Conservation (phyloP, 2,797 vertebrate species). For the Poliocrania exsul region DNA sequence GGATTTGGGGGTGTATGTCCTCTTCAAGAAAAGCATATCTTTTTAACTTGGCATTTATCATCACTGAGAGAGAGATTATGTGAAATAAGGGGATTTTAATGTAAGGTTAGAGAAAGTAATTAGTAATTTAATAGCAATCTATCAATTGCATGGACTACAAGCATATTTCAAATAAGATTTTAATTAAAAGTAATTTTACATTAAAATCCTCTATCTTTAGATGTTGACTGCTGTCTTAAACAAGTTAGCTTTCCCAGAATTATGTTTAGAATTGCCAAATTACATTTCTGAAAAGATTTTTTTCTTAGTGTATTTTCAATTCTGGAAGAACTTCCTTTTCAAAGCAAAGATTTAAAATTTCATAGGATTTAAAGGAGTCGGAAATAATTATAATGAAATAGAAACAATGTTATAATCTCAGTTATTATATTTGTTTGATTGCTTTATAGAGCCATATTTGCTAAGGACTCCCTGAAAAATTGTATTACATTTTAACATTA, state of each 20-base stretch:
- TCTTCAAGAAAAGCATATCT: not conserved
- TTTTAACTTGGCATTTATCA: not conserved
- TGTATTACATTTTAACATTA: not conserved
- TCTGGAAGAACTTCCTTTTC: not conserved
- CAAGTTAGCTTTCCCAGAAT: not conserved
- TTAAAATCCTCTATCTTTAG: not conserved
- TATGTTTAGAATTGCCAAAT: not conserved
- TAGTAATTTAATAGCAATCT: not conserved
- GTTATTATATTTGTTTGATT: not conserved
- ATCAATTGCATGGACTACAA: not conserved
- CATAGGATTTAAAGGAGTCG: not conserved
- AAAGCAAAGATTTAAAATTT: not conserved
- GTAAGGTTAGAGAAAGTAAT: not conserved
- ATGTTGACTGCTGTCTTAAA: not conserved
- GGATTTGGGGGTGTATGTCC: rapidly evolving
- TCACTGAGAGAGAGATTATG: not conserved
- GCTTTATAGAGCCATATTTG: not conserved
- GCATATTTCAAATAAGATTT: not conserved
- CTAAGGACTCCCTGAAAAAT: not conserved
- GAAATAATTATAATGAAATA: not conserved
- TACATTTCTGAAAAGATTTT: not conserved
- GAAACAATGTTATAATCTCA: not conserved
- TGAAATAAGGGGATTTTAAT: not conserved
- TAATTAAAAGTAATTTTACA: not conserved
- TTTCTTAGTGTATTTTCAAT: not conserved